These are phyloP conservation scores for Torymus auratus DNA, from an alignment of 2,888 invertebrate species.

Conservation along the genomic window DNA sequence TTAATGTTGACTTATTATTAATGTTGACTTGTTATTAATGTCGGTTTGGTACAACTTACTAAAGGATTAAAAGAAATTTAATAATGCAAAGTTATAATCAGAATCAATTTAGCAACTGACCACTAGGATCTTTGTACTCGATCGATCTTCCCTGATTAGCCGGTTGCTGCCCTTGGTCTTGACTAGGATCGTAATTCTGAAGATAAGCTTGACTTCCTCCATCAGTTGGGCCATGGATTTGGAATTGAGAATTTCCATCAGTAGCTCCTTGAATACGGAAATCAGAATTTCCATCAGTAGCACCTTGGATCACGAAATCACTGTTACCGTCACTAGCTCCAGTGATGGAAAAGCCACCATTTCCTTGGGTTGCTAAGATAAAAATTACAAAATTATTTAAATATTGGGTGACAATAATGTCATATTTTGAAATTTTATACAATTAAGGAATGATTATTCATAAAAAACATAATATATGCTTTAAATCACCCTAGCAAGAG, in stretches of 20 bases:
- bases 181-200: conserved; percentile 58
- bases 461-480: too few species aligned
- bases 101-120: conserved; percentile 59
- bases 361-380: conserved; percentile 64
- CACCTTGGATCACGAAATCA: conserved; percentile 70
- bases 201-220: conserved; percentile 67
- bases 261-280: conserved; percentile 71
- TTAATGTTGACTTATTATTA: too few species aligned
- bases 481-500: too few species aligned
- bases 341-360: conserved; percentile 64
- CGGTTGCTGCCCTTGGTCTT: conserved; percentile 49
- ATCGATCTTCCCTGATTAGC: conserved; percentile 64
- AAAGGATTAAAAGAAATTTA: too few species aligned
- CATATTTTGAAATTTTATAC: too few species aligned
- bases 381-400: background rate
- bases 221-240: conserved; percentile 68
- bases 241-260: conserved; percentile 66
- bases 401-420: too few species aligned
- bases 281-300: conserved; percentile 69
- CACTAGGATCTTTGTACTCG: conserved; percentile 71
- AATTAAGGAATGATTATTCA: too few species aligned
- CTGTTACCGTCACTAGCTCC: conserved; percentile 69
- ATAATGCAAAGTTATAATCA: too few species aligned
- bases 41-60: too few species aligned
- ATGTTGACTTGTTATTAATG: too few species aligned